phyloP scores from a whole-genome alignment of 2,797 vertebrate species.

The Rhinogobio ventralis region DNA sequence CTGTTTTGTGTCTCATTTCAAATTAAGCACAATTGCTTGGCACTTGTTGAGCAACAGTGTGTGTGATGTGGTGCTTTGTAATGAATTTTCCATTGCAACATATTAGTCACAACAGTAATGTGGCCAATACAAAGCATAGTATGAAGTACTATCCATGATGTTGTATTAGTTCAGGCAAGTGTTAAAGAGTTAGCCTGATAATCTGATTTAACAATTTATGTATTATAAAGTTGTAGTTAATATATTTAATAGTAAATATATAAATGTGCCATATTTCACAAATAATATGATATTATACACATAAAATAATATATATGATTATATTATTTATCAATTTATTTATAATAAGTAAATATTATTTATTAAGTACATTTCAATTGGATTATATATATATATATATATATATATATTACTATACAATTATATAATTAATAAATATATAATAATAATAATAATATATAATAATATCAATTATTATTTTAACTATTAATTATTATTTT shows the following conservation, averaged over 20 bases:
- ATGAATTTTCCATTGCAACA: constrained; percentile 23
- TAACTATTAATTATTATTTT: neutral
- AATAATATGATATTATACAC: too few relatives aligned
- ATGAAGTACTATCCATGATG: neutral
- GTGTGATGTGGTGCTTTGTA: neutral
- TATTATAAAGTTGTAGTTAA: neutral
- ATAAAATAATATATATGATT: too few relatives aligned
- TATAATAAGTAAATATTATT: too few relatives aligned
- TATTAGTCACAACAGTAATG: constrained; percentile 14
- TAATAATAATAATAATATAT: too few relatives aligned
- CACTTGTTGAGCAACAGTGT: neutral
- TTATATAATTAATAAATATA: too few relatives aligned
- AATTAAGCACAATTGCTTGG: constrained; percentile 22
- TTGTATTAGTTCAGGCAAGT: neutral
- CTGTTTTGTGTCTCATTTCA: constrained; percentile 17
- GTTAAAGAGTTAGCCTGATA: neutral
- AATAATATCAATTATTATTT: neutral
- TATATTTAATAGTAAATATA: neutral
- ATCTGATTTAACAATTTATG: neutral
- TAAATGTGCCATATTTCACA: too few relatives aligned
- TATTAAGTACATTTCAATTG: too few relatives aligned
- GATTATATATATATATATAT: too few relatives aligned
- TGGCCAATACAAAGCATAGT: neutral
- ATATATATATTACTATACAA: too few relatives aligned
- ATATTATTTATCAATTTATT: neutral